Conservation (phyloP, 2,113 vertebrate species). For the Rhinoderma darwinii region DNA sequence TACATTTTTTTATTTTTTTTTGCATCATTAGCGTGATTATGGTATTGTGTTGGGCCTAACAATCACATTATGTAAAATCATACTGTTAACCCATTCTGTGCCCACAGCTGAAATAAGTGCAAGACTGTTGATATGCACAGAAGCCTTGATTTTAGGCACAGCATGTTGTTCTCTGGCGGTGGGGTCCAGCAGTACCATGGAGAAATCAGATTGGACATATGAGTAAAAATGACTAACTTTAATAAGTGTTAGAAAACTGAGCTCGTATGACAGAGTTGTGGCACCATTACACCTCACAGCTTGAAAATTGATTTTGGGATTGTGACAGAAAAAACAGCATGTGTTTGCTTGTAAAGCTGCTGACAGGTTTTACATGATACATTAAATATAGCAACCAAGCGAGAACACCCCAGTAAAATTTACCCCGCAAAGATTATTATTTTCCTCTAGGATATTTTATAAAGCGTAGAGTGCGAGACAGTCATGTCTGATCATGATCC, state of each 20-base stretch:
- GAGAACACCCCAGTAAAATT: slow-evolving; percentile 35
- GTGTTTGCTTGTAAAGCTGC: slow-evolving; percentile 52
- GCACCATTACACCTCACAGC: slow-evolving; percentile 51
- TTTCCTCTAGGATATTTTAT: slow-evolving; percentile 24
- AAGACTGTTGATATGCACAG: neutral
- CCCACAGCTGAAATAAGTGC: neutral
- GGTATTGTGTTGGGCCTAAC: slow-evolving; percentile 53
- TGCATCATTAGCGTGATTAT: slow-evolving; percentile 50
- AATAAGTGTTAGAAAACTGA: slow-evolving; percentile 52
- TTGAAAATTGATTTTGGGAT: slow-evolving; percentile 59
- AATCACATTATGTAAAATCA: slow-evolving; percentile 50
- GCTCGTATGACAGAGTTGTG: slow-evolving; percentile 40
- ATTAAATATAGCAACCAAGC: slow-evolving; percentile 53
- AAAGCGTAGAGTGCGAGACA: neutral
- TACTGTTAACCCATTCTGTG: slow-evolving; percentile 40
- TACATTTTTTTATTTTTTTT: slow-evolving; percentile 12
- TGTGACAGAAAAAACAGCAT: slow-evolving; percentile 57
- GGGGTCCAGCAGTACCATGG: neutral
- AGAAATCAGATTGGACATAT: slow-evolving; percentile 49
- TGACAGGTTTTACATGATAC: slow-evolving; percentile 56
- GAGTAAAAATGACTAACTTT: slow-evolving; percentile 44
- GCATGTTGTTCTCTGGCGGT: neutral
- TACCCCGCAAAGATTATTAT: slow-evolving; percentile 20
- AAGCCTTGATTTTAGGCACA: neutral
- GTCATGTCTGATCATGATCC: slow-evolving; percentile 39